phyloP scores from a whole-genome alignment of 2,797 vertebrate species.

The Rhabdophis nuchalis region DNA sequence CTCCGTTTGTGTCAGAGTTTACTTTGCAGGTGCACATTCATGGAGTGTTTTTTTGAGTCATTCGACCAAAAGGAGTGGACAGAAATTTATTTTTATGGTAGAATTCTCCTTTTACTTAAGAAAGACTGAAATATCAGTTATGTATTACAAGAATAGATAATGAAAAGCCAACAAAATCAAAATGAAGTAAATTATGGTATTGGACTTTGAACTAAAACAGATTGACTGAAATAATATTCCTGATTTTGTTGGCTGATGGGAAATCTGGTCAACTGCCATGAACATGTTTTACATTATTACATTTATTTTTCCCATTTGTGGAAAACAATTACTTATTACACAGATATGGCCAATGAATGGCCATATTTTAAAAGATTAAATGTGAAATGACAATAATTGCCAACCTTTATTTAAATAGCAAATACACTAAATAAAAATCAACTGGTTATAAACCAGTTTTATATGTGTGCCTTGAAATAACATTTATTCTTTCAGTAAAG shows the following conservation, averaged over 20 bases:
- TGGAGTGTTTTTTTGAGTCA: not conserved
- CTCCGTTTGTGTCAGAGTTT: not conserved
- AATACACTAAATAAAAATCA: conserved; percentile 4
- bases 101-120: not conserved
- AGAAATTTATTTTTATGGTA: not conserved
- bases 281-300: conserved; percentile 14
- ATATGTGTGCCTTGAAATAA: not conserved
- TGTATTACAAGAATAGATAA: not conserved
- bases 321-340: conserved; percentile 28
- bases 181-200: conserved; percentile 49
- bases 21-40: not conserved
- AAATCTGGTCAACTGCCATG: conserved; percentile 39
- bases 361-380: conserved; percentile 17
- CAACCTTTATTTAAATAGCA: conserved; percentile 15
- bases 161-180: conserved; percentile 45
- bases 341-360: conserved; percentile 16
- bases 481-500: not conserved
- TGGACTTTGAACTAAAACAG: conserved; percentile 48
- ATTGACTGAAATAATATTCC: conserved; percentile 50
- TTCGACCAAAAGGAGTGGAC: not conserved
- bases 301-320: conserved; percentile 6
- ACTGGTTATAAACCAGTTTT: conserved; percentile 13
- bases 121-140: not conserved
- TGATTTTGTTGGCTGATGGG: conserved; percentile 25
- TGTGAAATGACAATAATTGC: not conserved